Evolutionary conservation across 2,888 invertebrate genomes (phyloP), one percentile per base, ranked within the genome.

Genomic region (Gastrophysa polygoni): DNA sequence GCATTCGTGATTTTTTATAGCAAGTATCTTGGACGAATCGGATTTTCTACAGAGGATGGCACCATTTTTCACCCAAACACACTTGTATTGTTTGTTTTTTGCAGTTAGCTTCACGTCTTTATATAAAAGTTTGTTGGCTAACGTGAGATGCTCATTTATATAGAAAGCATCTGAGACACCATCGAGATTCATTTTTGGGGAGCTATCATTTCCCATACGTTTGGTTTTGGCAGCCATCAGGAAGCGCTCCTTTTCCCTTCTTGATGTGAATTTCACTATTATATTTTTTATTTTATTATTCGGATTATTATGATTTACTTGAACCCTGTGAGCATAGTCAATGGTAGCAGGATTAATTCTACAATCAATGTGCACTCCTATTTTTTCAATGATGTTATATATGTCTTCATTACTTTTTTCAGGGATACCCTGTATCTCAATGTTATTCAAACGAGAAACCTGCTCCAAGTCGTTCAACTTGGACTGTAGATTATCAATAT

Each of bases 101-200:
- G 49, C 49, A 20, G 49, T 28, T 49, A 28, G 11, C 49, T 24
- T 49, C 2, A 28, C 49, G 24, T 49, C 28, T 28, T 14, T 49
- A 28, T 49, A 49, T 28, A 49, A 14, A 7, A 49, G 11, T 14
- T 49, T 49, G 16, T 49, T 49, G n/a, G 49, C 49, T 28, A 28
- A 16, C n/a, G 49, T 49, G 2, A 49, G 28, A 17, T 49, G 24
- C 16, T 49, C 49, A 28, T 28, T 49, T 16, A 49, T 28, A 14
- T 49, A 49, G 16, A 49, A 49, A 28, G 49, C 49, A 49, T 49
- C 49, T 8, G 49, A 49, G n/a, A 49, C 28, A 28, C 49, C 49
- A 49, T 49, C 28, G 16, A 49, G 49, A 49, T 24, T 28, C 49
- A 49, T 49, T 48, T 48, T 48, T 20, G 48, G 21, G 6, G 48